Evolutionary conservation across 2,113 vertebrate genomes (phyloP).

Genomic region (Corythornis cristatus): DNA sequence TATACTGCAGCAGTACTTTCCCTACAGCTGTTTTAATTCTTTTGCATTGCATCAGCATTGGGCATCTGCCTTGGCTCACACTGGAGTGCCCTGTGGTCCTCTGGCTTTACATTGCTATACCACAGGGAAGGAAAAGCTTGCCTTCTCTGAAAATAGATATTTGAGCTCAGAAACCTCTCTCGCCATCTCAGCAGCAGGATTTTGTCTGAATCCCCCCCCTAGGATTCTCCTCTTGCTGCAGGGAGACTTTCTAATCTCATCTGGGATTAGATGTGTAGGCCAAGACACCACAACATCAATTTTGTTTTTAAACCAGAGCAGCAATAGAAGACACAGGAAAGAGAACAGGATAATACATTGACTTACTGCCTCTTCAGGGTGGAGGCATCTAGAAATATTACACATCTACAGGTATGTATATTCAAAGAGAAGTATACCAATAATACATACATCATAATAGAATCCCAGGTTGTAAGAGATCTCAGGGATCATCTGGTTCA

Average conservation of each 20-base stretch:
- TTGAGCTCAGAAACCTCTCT: neutral
- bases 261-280: neutral
- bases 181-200: neutral
- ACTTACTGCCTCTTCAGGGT: neutral
- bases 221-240: neutral
- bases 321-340: neutral
- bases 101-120: neutral
- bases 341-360: neutral
- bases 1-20: neutral
- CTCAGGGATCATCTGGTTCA: neutral
- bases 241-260: constrained; percentile 20
- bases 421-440: neutral
- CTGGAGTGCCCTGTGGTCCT: neutral
- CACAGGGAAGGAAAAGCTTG: accelerated
- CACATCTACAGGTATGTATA: neutral
- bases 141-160: neutral
- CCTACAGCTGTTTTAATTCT: neutral
- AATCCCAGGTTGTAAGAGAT: neutral
- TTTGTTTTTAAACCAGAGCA: neutral
- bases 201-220: neutral
- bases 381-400: neutral
- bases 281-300: neutral
- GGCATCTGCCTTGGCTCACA: neutral
- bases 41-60: neutral
- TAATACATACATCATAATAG: neutral